phyloP scores from a whole-genome alignment of 2,113 vertebrate genomes.

The Entelurus aequoreus region DNA sequence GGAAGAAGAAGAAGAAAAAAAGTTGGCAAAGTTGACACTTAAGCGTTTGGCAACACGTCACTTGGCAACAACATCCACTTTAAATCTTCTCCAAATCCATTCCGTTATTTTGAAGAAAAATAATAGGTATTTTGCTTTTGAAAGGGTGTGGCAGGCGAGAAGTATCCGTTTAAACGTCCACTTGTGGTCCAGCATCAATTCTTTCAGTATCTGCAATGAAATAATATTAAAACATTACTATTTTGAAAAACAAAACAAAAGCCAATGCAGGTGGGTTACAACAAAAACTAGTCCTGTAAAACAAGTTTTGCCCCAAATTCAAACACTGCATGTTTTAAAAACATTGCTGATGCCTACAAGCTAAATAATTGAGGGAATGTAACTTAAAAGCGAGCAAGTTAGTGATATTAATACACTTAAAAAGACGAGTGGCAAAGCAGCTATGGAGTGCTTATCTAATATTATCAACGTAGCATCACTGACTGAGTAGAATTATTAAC shows the following conservation, averaged over 20 bases:
- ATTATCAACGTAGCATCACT: neutral
- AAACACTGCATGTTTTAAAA: neutral
- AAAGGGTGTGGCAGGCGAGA: conserved; percentile 52
- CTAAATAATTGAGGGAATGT: conserved; percentile 10
- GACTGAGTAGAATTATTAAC: conserved; percentile 8
- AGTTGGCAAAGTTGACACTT: conserved; percentile 30
- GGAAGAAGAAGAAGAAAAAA: conserved; percentile 2
- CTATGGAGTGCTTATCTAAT: neutral
- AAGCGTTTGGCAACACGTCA: neutral
- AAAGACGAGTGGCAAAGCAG: neutral
- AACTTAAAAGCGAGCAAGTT: conserved; percentile 41
- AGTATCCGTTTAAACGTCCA: conserved; percentile 37
- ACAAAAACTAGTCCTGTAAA: conserved; percentile 7
- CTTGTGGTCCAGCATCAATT: conserved; percentile 10
- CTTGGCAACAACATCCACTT: conserved; percentile 28
- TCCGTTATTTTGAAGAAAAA: conserved; percentile 25
- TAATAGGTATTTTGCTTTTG: conserved; percentile 2
- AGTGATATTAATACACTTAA: conserved; percentile 4
- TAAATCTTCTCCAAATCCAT: conserved; percentile 65
- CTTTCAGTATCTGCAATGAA: neutral
- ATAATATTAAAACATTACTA: neutral
- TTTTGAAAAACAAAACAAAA: neutral
- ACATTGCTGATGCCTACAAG: neutral
- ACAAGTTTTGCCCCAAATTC: conserved; percentile 33
- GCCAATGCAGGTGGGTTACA: neutral